Base-by-base conservation (phyloP, 2,888 invertebrate species). In the Drosophila kuntzei region DNA sequence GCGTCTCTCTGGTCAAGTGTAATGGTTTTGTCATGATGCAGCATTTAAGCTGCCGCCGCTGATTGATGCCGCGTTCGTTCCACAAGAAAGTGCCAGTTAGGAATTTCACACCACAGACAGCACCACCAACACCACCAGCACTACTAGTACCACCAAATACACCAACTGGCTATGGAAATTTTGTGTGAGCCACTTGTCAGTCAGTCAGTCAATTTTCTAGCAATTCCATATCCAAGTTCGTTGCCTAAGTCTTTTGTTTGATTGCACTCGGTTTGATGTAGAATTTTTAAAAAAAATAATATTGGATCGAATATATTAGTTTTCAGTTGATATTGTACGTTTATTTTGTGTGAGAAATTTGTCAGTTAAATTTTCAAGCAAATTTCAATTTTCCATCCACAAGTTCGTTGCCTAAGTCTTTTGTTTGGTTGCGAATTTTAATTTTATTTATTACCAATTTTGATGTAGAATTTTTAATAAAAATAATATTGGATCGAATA, bases 11-110 rank as follows among this genome's bases (percentile, higher is more conserved):
- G 83, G 81, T 85, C 90, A 90, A 89, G 89, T 88, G 89, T 80
- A 89, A 83, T 80, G 90, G 91, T 89, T 90, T 89, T 87, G 89
- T 90, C 91, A 91, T 90, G 90, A 90, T 90, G 89, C 90, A 86
- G 90, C 90, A 90, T 89, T 90, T 91, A 91, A 89, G 74, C 73
- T 79, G 79, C 87, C 82, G 80, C 78, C 71, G 73, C 71, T 82
- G 82, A 82, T 82, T 84, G 83, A 86, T 84, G 87, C 83, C 58
- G 67, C 80, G 64, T 74, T 62, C 74, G 67, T 84, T 77, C 73
- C 65, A 74, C 63, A 68, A 67, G 57, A 70, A 69, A 87, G 78
- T 88, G 82, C 76, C 68, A 79, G 79, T 88, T 85, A 64, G 79
- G 88, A 83, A 88, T 84, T 88, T 84, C 83, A 84, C 83, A 83